These are phyloP conservation scores for Oxyteleia sp. DNA, from an alignment of 2,888 invertebrate genomes.

Conservation along the genomic window DNA sequence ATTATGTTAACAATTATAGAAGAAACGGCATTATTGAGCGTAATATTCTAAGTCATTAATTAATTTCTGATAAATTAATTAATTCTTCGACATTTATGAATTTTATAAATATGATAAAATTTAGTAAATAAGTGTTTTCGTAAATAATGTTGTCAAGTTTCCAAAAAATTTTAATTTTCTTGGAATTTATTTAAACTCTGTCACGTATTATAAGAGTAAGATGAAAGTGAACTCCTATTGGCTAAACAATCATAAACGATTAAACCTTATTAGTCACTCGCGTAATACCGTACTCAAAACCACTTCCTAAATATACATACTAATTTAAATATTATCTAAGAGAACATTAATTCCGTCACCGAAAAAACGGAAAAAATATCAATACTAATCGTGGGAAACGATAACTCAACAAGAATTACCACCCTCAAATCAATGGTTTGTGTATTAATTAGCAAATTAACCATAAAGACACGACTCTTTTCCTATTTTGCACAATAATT, in stretches of 20 bases:
- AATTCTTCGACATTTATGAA: too few species aligned
- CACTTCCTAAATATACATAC: constrained; percentile 24
- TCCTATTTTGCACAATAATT: constrained; percentile 67
- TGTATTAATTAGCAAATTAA: constrained; percentile 61
- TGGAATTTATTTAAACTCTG: constrained; percentile 16
- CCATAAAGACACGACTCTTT: constrained; percentile 57
- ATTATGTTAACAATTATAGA: too few species aligned
- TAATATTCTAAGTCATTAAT: too few species aligned
- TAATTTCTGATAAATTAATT: too few species aligned
- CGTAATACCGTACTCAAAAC: not conserved
- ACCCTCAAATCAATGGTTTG: constrained; percentile 47
- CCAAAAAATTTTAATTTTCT: too few species aligned
- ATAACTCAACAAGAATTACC: constrained; percentile 48
- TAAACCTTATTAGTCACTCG: constrained; percentile 44
- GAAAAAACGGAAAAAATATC: constrained; percentile 22
- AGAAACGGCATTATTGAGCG: too few species aligned
- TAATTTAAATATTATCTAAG: constrained; percentile 55
- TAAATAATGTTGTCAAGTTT: too few species aligned
- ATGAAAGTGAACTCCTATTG: constrained; percentile 3
- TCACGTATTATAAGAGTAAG: constrained; percentile 20
- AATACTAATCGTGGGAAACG: constrained; percentile 48
- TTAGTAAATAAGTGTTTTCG: too few species aligned
- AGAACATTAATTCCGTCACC: constrained; percentile 49
- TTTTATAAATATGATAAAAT: too few species aligned
- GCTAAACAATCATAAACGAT: constrained; percentile 21